Evolutionary conservation across 2,113 vertebrate species (phyloP), one percentile per base, ranked within the genome.

Genomic region (Myotis brandtii): DNA sequence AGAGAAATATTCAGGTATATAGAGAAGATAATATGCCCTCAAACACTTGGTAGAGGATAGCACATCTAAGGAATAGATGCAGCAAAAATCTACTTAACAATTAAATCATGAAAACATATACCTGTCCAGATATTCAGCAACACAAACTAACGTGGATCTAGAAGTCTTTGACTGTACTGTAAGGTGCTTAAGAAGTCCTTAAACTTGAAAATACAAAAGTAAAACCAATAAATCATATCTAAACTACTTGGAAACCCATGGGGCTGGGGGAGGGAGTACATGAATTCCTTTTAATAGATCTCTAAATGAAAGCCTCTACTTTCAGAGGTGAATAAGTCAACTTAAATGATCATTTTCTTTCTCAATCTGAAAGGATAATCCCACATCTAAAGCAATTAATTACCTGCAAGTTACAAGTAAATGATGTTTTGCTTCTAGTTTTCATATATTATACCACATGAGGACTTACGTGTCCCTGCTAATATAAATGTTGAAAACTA

Each of bases 371-470:
- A 97, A 70, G 40, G 79, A 93, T 67, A 96, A 89, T 77, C 50
- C 72, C 79, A 95, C 88, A 95, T 95, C 93, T 96, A 94, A 95
- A 93, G 70, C 62, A 87, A 92, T 73, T 94, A 83, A 95, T 93
- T 94, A 93, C 90, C 17, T 85, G 46, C 34, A 94, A 95, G 17
- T 89, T 85, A 94, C 21, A 92, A 95, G 87, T 77, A 92, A 95
- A 70, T 69, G 40, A 90, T 83, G 56, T 48, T 88, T 79, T 86
- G 21, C 16, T 90, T 95, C 77, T 91, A 82, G 32, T 75, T 93
- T 92, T 89, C 73, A 96, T 67, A 73, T 27, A 81, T 89, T 54
- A 66, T 43, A 46, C 27, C 62, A 86, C 54, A 79, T 12, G 12
- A 89, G 30, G 40, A 83, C 20, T 75, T 95, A 59, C 0, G 86